Evolutionary conservation across 1,140 invertebrate species (phyloP).

Genomic region (Eurosta solidaginis): DNA sequence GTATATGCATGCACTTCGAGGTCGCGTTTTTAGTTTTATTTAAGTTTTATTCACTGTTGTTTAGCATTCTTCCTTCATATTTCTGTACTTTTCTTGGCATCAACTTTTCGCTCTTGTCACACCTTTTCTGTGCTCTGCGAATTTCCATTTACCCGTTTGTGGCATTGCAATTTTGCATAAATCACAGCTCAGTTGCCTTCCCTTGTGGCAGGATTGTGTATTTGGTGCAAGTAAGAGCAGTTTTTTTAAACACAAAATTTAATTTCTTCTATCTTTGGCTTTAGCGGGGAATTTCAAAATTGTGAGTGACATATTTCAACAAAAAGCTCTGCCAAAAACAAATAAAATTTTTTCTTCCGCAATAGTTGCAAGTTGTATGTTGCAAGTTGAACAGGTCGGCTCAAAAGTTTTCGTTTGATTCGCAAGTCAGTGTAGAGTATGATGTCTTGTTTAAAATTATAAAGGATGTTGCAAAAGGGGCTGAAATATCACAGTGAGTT

Average conservation of each 20-base stretch:
- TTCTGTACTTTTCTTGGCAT: neutral
- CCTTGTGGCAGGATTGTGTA: neutral
- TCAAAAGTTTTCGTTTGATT: neutral
- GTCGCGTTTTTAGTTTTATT: too few species aligned
- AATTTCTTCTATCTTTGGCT: neutral
- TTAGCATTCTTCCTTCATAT: too few species aligned
- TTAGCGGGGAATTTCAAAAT: neutral
- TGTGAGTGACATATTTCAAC: slow-evolving; percentile 1
- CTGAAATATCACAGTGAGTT: neutral
- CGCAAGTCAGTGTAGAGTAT: neutral
- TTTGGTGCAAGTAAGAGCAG: too few species aligned
- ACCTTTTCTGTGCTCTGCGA: neutral
- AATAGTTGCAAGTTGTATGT: neutral
- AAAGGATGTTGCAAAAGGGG: too few species aligned
- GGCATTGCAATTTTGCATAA: neutral
- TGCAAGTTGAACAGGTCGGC: neutral
- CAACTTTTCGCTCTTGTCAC: neutral
- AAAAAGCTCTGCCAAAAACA: neutral
- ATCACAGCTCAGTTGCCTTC: neutral
- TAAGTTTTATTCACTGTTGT: too few species aligned
- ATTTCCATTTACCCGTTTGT: slow-evolving; percentile 4
- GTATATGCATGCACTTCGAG: too few species aligned
- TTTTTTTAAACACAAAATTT: neutral
- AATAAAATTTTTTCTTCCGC: neutral
- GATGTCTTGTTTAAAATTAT: too few species aligned